Evolutionary conservation across 2,888 invertebrate genomes (phyloP).

Genomic region (Eueremaeus valkanovi): DNA sequence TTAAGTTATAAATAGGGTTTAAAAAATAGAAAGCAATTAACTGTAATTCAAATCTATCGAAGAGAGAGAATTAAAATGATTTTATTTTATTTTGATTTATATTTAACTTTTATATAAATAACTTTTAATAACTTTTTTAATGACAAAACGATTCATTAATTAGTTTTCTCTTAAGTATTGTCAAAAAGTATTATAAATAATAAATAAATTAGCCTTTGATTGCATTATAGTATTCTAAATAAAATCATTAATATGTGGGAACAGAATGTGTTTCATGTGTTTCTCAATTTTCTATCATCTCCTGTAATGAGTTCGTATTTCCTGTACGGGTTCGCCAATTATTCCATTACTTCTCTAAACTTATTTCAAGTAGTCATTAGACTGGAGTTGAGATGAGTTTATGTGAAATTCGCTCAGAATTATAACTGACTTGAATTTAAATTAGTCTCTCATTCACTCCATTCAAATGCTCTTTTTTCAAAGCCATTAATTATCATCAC

Average conservation of each 20-base stretch:
- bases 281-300: background rate
- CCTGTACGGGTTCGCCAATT: background rate
- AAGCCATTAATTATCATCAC: background rate
- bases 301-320: background rate
- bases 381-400: background rate
- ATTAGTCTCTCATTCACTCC: background rate
- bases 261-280: background rate
- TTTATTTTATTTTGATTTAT: background rate
- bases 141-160: background rate
- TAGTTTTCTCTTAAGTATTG: slow-evolving; percentile 34
- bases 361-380: background rate
- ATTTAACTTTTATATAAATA: no score
- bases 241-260: background rate
- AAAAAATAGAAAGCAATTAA: no score
- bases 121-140: background rate
- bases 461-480: no score
- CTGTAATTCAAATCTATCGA: no score
- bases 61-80: no score
- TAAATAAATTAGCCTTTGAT: background rate
- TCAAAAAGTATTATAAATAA: background rate
- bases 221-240: background rate
- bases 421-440: background rate
- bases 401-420: no score
- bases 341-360: background rate
- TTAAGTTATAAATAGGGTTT: no score